phyloP scores from a whole-genome alignment of 2,888 invertebrate genomes.

The Cyrtodaria siliqua region DNA sequence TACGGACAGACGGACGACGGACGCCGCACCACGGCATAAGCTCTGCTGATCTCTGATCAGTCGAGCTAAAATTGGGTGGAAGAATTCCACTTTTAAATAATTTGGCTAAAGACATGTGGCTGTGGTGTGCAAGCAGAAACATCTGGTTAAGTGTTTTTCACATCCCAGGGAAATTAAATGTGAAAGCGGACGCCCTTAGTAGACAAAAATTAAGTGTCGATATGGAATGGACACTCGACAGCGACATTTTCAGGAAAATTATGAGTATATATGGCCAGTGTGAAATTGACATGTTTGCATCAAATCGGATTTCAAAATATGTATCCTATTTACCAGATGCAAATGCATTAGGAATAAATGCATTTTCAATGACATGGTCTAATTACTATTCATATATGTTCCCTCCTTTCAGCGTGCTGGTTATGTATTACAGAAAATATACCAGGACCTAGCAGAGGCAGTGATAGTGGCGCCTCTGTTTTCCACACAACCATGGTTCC shows the following conservation, averaged over 20 bases:
- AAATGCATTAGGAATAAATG: conserved; percentile 6
- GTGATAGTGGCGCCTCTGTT: too few relatives aligned
- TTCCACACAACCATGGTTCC: conserved; percentile 15
- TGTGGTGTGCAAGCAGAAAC: too few relatives aligned
- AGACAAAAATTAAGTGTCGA: conserved; percentile 13
- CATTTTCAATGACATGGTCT: conserved; percentile 21
- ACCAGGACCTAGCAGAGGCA: background rate
- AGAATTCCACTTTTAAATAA: too few relatives aligned
- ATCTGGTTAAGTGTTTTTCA: conserved; percentile 27
- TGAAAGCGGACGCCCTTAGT: conserved; percentile 26
- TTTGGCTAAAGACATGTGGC: too few relatives aligned
- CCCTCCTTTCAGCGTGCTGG: conserved; percentile 18
- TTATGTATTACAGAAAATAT: background rate
- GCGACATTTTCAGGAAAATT: conserved; percentile 10
- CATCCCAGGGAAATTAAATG: conserved; percentile 43
- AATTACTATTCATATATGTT: conserved; percentile 12
- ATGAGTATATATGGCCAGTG: conserved; percentile 5
- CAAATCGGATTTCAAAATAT: conserved; percentile 19
- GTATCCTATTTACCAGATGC: conserved; percentile 22
- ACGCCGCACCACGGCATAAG: too few relatives aligned
- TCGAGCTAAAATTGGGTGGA: too few relatives aligned
- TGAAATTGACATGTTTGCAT: conserved; percentile 46
- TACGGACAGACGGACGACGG: too few relatives aligned
- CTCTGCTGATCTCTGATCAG: too few relatives aligned
- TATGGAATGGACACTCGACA: conserved; percentile 41